Evolutionary conservation across 2,888 invertebrate genomes (phyloP), one percentile per base, ranked within the genome.

Genomic region (Silvanus unidentatus): DNA sequence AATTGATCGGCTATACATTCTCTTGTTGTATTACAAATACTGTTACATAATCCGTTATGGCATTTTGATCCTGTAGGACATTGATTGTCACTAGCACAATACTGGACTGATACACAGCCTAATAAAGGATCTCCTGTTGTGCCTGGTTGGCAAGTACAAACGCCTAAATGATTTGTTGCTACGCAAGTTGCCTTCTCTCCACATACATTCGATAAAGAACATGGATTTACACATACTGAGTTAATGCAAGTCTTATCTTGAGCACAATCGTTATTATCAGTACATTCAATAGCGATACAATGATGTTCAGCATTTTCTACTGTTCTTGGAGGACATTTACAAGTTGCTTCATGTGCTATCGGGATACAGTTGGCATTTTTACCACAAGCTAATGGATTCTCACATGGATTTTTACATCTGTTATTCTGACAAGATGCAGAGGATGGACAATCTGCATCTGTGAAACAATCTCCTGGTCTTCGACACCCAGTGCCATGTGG

Each of bases 1-100:
- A 90, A 73, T 73, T 93, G 92, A 60, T 90, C 88, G 11, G 80
- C 79, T 43, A 92, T 83, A 64, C 93, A 93, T 57, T 93, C 92
- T 50, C 92, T 79, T 13, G 86, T 80, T 55, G 83, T 86, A 55
- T 82, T 79, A 63, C 93, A 93, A 12, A 87, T 73, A 82, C 83
- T 78, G 48, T 80, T 80, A 63, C 92, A 92, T 49, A 91, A 78
- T 46, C 89, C 90, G 52, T 86, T 86, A 48, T 84, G 79, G 62
- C 93, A 93, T 60, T 84, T 86, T 9, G 90, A 86, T 42, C 90
- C 89, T 1, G 88, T 79, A 0, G 90, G 82, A 66, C 94, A 94
- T 64, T 90, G 88, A 32, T 75, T 78, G 53, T 92, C 90, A 43
- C 77, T 77, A 39, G 82, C 82, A 62, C 94, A 94, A 60, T 88